Conservation (phyloP, 1,140 invertebrate genomes). For the Sesamia nonagrioides region DNA sequence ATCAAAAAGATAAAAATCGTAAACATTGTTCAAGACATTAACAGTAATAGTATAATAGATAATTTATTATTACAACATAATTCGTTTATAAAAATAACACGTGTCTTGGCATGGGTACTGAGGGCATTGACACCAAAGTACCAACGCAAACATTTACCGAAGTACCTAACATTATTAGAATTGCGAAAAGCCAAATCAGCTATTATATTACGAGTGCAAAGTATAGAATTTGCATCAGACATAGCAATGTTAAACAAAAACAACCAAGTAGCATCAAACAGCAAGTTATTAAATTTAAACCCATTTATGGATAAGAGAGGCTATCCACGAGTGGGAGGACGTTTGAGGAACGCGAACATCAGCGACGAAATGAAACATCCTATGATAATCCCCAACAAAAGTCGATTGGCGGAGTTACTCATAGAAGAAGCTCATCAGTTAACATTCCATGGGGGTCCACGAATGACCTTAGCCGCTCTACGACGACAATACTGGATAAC, state of each 20-base stretch:
- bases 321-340: not conserved
- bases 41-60: not conserved
- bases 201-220: not conserved
- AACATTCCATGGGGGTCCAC: not conserved
- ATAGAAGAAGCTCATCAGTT: not conserved
- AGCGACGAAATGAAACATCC: not conserved
- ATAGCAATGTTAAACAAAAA: not conserved
- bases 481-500: conserved; percentile 63
- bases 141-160: not conserved
- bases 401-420: not conserved
- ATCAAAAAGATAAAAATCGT: not conserved
- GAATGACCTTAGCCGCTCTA: not conserved
- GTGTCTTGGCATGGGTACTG: not conserved
- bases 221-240: not conserved
- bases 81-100: not conserved
- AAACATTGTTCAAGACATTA: not conserved
- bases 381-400: not conserved
- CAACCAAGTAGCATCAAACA: not conserved
- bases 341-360: not conserved
- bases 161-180: not conserved
- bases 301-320: not conserved
- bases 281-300: not conserved
- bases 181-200: not conserved
- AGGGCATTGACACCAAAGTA: not conserved
- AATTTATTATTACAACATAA: not conserved